Conservation (phyloP, 2,113 vertebrate species). For the Hylia prasina region DNA sequence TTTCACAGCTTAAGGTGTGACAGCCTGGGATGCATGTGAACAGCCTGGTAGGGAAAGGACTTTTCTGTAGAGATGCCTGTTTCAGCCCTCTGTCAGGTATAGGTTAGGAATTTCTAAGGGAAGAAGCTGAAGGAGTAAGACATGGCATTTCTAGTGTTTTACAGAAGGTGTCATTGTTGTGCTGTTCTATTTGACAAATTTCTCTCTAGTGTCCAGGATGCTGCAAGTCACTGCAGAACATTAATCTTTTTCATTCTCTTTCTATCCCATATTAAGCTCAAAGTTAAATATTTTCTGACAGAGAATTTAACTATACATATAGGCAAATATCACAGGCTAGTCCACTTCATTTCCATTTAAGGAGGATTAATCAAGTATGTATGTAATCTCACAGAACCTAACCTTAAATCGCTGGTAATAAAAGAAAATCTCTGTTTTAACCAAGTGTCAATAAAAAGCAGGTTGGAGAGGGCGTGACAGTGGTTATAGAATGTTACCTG, state of each 20-base stretch:
- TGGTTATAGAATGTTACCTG: neutral
- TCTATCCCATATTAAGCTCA: neutral
- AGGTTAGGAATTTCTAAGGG: neutral
- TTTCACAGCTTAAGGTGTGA: neutral
- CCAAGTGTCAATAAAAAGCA: neutral
- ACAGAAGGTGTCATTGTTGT: constrained; percentile 45
- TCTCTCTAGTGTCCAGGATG: neutral
- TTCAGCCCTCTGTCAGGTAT: neutral
- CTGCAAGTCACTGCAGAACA: neutral
- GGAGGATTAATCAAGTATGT: neutral
- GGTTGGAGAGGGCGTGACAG: neutral
- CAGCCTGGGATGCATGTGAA: neutral
- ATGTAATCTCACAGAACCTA: neutral
- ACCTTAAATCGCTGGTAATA: neutral
- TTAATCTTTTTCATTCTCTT: neutral
- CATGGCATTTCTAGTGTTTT: neutral
- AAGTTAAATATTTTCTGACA: neutral
- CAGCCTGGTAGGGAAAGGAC: neutral
- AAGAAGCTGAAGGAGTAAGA: neutral
- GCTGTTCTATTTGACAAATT: neutral
- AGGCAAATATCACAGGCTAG: neutral
- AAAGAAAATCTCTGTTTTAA: neutral
- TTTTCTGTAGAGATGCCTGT: neutral
- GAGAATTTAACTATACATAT: neutral
- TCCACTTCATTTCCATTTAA: neutral